Conservation (phyloP, 2,113 vertebrate species). For the Coryphaenoides rupestris region DNA sequence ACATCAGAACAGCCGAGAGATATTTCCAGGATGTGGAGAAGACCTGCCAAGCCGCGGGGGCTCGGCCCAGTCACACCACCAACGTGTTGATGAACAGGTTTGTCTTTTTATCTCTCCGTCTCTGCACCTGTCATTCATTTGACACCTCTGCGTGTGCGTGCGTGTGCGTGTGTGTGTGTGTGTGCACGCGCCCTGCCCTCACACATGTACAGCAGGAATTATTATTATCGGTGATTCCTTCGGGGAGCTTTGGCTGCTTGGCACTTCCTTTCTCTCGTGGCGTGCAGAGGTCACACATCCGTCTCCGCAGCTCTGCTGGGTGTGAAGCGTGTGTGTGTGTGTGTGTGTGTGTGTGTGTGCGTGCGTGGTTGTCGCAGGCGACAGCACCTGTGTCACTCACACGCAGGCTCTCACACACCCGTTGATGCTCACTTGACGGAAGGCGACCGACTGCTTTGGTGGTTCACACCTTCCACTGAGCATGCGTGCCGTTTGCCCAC, state of each 20-base stretch:
- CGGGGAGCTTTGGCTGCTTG: constrained; percentile 20
- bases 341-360: background rate
- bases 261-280: constrained; percentile 5
- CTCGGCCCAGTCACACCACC: constrained; percentile 71
- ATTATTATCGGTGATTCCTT: background rate
- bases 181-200: background rate
- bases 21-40: constrained; percentile 91
- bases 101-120: constrained; percentile 1
- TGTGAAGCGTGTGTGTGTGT: background rate
- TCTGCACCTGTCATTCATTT: background rate
- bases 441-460: too few species aligned
- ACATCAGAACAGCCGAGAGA: constrained; percentile 89
- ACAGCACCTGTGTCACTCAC: background rate
- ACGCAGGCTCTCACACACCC: too few species aligned
- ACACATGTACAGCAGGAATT: background rate
- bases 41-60: constrained; percentile 67
- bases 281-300: constrained; percentile 32
- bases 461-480: background rate
- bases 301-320: constrained; percentile 11
- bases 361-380: too few species aligned
- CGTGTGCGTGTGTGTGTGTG: too few species aligned
- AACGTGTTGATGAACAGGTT: constrained; percentile 96
- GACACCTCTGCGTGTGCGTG: background rate
- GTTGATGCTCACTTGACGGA: too few species aligned
- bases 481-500: background rate